Evolutionary conservation across 2,113 vertebrate species (phyloP), one percentile per base, ranked within the genome.

Genomic region (Sorex araneus): DNA sequence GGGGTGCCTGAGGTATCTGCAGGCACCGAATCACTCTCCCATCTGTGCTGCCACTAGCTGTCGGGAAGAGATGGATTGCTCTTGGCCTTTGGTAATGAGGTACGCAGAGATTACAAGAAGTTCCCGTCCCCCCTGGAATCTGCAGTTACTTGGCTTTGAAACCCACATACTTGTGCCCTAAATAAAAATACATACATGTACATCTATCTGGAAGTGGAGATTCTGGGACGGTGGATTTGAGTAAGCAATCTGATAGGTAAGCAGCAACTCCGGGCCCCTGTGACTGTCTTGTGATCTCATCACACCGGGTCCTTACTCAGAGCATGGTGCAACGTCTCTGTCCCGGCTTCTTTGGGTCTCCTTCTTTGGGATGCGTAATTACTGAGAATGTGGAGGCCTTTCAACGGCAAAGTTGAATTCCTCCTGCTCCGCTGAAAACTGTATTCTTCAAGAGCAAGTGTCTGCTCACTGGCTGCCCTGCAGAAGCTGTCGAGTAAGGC

Each of bases 101-200:
- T 47, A n/a, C 71, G 40, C 23, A 36, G 77, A 3, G 45, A 28
- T 73, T 32, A 40, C 30, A 63, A 25, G 32, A 84, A 27, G 47
- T 63, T 80, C 60, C 66, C 71, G 64, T 84, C 89, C 77, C 21
- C 87, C 32, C 60, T 34, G 80, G 81, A 92, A 66, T n/a, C 19
- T 6, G 34, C 16, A 92, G 40, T 36, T 32, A 67, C 21, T 77
- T 86, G 82, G 73, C 67, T 82, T 69, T 84, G 69, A 92, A 88
- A 90, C 77, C 82, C 9, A 30, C 47, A 43, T 13, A n/a, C 8
- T 77, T 85, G n/a, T 43, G 87, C 67, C 74, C 27, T 76, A 30
- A 86, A 92, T 63, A 34, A 91, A 27, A 57, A 60, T 60, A 60
- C 21, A 57, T 57, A 23, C 23, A 23, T 60, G 57, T 60, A 60